Base-by-base conservation (phyloP, 1,140 invertebrate genomes). In the Macrobrachium nipponense region DNA sequence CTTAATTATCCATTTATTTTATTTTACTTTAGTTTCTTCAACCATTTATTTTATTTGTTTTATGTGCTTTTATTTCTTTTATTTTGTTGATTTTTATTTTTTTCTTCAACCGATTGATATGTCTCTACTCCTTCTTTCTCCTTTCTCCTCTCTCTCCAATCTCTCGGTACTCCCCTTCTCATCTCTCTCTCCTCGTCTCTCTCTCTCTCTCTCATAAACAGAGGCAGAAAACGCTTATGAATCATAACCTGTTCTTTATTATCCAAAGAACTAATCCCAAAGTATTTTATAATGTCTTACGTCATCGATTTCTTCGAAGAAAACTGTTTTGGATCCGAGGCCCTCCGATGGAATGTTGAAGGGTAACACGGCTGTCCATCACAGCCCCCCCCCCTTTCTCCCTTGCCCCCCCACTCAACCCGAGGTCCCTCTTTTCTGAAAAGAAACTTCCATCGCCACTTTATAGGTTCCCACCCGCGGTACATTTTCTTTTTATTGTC, bases 41-140 rank as follows among this genome's bases (percentile, higher is more conserved):
- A n/a, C 5, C 62, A 20, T 64, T 17, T 64, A 18, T 64, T 17
- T 64, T 1, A 17, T 20, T 64, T 64, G n/a, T n/a, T n/a, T n/a
- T n/a, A n/a, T n/a, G n/a, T n/a, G n/a, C n/a, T n/a, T n/a, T n/a
- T n/a, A n/a, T n/a, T n/a, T n/a, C n/a, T n/a, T n/a, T n/a, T 20
- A 5, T 3, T 20, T 64, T 64, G n/a, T n/a, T n/a, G n/a, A n/a
- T n/a, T n/a, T n/a, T n/a, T n/a, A n/a, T n/a, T n/a, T n/a, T n/a
- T 66, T 6, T 66, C 18, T 68, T 6, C 64, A 6, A 20, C 64
- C 0, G 14, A 27, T 72, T 20, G 1, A 72, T 7, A 8, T 73
- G n/a, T 36, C 70, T 36, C 70, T 73, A 36, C 70, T 36, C 70
- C 43, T 27, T 36, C 70, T 36, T 27, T 73, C 70, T 36, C 70